phyloP scores from a whole-genome alignment of 2,888 invertebrate species.

The Vesta saturnalis region DNA sequence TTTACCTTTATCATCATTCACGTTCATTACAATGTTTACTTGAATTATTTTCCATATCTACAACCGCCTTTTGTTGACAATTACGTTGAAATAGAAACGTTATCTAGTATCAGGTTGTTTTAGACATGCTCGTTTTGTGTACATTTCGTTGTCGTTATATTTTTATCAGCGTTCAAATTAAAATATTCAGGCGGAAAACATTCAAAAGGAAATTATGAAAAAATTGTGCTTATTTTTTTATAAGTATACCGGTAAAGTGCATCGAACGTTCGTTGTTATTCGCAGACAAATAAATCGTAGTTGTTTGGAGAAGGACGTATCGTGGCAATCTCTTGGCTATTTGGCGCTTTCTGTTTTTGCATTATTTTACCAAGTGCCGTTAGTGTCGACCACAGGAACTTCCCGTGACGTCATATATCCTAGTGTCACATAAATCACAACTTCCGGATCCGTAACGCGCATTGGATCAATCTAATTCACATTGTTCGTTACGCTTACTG shows the following conservation, averaged over 20 bases:
- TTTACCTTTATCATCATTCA: background rate
- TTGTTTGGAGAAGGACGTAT: constrained; percentile 32
- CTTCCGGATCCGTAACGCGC: constrained; percentile 45
- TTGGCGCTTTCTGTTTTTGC: constrained; percentile 50
- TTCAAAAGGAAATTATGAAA: too few relatives aligned
- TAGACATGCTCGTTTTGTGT: background rate
- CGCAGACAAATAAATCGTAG: constrained; percentile 48
- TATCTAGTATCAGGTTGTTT: constrained; percentile 4
- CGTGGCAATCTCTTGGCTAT: constrained; percentile 41
- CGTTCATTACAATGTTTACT: background rate
- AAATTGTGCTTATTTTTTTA: background rate
- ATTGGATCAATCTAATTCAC: constrained; percentile 44
- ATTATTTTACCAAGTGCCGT: constrained; percentile 50
- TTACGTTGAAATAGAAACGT: background rate
- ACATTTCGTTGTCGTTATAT: background rate
- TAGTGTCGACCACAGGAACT: constrained; percentile 51
- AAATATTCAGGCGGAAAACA: background rate
- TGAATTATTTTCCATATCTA: background rate
- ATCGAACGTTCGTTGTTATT: constrained; percentile 32
- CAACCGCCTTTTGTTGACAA: background rate
- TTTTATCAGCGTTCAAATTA: constrained; percentile 1
- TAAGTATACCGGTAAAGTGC: background rate
- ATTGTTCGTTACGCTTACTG: constrained; percentile 52
- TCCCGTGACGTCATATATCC: constrained; percentile 53
- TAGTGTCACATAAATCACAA: constrained; percentile 54